Evolutionary conservation across 2,797 vertebrate genomes (phyloP).

Genomic region (Numenius phaeopus): DNA sequence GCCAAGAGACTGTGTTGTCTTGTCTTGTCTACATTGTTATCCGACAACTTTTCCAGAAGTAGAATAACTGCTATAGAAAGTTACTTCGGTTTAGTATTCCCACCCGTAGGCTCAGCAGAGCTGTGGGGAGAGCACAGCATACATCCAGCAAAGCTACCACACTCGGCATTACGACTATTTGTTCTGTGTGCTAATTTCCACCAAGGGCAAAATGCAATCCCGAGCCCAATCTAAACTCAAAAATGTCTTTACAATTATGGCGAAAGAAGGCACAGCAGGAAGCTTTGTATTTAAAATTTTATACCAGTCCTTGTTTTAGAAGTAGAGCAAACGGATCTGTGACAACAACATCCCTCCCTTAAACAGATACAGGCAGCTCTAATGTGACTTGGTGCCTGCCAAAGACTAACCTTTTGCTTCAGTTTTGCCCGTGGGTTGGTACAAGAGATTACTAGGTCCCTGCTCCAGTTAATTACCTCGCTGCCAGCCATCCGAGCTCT

Average conservation of each 20-base stretch:
- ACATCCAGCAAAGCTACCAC: background rate
- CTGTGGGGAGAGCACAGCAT: background rate
- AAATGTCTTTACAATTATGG: background rate
- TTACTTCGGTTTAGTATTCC: background rate
- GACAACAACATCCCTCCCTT: background rate
- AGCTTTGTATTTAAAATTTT: background rate
- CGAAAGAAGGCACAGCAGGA: background rate
- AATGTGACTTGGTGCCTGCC: background rate
- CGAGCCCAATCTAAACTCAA: background rate
- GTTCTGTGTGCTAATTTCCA: background rate
- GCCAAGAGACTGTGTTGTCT: background rate
- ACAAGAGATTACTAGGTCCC: background rate
- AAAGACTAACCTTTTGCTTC: background rate
- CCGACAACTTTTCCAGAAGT: background rate
- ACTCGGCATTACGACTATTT: rapidly evolving
- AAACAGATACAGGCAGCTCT: background rate
- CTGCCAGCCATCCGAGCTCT: background rate
- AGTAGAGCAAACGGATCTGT: background rate
- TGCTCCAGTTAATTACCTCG: background rate
- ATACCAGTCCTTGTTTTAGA: background rate
- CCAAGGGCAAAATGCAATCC: slow-evolving; percentile 2
- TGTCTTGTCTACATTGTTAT: background rate
- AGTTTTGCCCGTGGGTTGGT: background rate
- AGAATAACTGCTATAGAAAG: background rate
- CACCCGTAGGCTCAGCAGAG: background rate